These are phyloP conservation scores for Lucilia sericata DNA, from an alignment of 1,140 invertebrate species.

Conservation along the genomic window DNA sequence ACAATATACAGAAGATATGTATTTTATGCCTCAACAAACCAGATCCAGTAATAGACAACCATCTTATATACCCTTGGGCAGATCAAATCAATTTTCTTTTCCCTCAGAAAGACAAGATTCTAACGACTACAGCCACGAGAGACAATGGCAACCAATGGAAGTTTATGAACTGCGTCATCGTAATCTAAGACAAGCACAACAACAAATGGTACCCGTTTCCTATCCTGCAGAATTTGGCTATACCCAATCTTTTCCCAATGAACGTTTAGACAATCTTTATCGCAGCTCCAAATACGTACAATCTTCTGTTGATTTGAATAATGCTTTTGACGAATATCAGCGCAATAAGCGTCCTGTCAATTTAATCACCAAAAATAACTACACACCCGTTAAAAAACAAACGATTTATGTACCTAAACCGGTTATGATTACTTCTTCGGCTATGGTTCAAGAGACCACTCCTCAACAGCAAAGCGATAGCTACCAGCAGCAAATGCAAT, in stretches of 20 bases:
- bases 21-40: constrained; percentile 3
- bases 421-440: constrained; percentile 26
- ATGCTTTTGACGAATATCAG: neutral
- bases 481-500: neutral
- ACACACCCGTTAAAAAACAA: neutral
- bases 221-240: constrained; percentile 6
- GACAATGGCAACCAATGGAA: constrained; percentile 46
- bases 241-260: neutral
- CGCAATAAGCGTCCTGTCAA: constrained; percentile 11
- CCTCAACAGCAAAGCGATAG: neutral
- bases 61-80: neutral
- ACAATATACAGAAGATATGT: constrained; percentile 27
- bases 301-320: neutral
- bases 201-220: constrained; percentile 2
- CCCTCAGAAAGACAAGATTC: constrained; percentile 40
- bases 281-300: constrained; percentile 29
- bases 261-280: constrained; percentile 32
- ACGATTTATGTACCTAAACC: constrained; percentile 18
- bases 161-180: constrained; percentile 43
- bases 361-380: constrained; percentile 46
- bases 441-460: constrained; percentile 12
- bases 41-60: neutral
- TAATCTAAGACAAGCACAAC: constrained; percentile 26
- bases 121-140: constrained; percentile 46
- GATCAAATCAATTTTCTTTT: constrained; percentile 41